phyloP scores from a whole-genome alignment of 2,797 vertebrate genomes.

The Merluccius polli region DNA sequence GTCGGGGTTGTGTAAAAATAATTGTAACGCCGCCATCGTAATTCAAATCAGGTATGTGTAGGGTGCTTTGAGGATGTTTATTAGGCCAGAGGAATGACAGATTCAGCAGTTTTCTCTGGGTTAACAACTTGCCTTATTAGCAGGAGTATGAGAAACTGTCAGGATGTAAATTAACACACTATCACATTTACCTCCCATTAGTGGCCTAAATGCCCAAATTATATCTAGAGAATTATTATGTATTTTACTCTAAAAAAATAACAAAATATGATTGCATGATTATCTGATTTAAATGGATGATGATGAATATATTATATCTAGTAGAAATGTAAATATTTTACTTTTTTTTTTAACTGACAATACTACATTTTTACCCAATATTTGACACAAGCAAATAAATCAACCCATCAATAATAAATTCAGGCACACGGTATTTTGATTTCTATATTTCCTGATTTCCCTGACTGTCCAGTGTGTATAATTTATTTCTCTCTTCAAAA shows the following conservation, averaged over 20 bases:
- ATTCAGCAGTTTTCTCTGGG: conserved; percentile 81
- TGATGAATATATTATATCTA: neutral
- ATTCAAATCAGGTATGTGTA: conserved; percentile 78
- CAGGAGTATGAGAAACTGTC: conserved; percentile 72
- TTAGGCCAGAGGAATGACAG: conserved; percentile 69
- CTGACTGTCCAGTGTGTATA: neutral
- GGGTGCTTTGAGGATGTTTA: conserved; percentile 67
- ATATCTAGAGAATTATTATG: conserved; percentile 35
- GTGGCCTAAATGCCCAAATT: conserved; percentile 66
- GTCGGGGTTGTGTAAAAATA: conserved; percentile 68
- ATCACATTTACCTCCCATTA: conserved; percentile 78
- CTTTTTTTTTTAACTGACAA: neutral
- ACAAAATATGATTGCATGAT: neutral
- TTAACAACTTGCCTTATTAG: conserved; percentile 86
- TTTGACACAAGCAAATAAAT: neutral
- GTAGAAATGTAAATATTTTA: neutral
- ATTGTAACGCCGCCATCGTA: conserved; percentile 83
- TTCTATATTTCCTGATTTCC: neutral
- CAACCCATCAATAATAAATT: neutral
- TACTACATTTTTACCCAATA: neutral
- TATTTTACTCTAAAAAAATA: neutral
- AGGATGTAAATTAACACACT: conserved; percentile 69
- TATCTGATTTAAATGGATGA: neutral
- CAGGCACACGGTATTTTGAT: neutral
- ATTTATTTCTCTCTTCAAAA: neutral